Evolutionary conservation across 2,113 vertebrate genomes (phyloP), one percentile per base, ranked within the genome.

Genomic region (Fregata magnificens): DNA sequence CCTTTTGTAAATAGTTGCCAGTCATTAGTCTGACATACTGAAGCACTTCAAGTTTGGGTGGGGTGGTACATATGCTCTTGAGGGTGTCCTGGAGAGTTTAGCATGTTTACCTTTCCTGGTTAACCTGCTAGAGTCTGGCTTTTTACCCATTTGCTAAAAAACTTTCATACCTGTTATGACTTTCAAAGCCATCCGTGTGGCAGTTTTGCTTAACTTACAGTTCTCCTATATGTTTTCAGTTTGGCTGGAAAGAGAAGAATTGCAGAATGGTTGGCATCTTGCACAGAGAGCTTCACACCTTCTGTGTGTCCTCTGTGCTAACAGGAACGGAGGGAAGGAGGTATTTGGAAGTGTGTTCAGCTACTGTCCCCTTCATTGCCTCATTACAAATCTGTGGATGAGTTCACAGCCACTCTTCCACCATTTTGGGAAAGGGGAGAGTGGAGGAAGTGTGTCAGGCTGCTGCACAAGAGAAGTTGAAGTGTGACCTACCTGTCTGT

Each of bases 351-450:
- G 17, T 7, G 7, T 58, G 24, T 63, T 86, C 34, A 86, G 67
- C 62, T 83, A 5, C 58, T 90, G 29, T 88, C 40, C 36, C 36
- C 25, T 86, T 82, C 50, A 29, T 38, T 93, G 72, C 38, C 40
- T 77, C 26, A 2, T 76, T 81, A 31, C 40, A 77, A 76, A 76
- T 45, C 32, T 47, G 9, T 73, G 55, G 45, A 61, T 91, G 59
- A 86, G 45, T 78, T 94, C 58, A 62, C 36, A 81, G 63, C 16
- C 17, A 13, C 11, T 70, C 38, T 79, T 58, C 20, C 36, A 73
- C 40, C 0, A 0, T 70, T 81, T 42, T 3, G 3, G 67, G 52
- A 7, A 71, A 50, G 36, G 34, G 10, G 12, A 67, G 56, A 44
- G 14, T 17, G 18, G 14, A 22, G 9, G 21, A 77, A 69, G 13